Percentiles rank a stretch among this genome's conserved stretches.
Conservation (phyloP, 1,140 invertebrate genomes). For the Mamestra configurata region DNA sequence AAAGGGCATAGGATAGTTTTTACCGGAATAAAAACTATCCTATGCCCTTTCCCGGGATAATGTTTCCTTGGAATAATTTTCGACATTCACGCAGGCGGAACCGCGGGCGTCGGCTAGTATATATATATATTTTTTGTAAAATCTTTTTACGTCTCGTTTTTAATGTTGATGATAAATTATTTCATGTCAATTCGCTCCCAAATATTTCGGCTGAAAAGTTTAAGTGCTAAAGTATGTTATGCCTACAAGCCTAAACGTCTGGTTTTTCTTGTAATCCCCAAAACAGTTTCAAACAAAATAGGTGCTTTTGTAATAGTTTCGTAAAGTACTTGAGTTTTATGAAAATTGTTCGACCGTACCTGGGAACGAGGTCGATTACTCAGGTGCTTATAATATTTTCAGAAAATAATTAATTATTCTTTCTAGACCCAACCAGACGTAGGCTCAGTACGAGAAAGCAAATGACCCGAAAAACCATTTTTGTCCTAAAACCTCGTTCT, state of each 20-base stretch:
- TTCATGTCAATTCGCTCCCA: neutral
- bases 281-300: neutral
- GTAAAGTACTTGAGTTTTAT: neutral
- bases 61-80: too few species aligned
- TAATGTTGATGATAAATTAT: too few species aligned
- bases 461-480: neutral
- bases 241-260: neutral
- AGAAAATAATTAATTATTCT: neutral
- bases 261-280: neutral
- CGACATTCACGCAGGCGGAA: too few species aligned
- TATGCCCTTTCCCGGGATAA: too few species aligned
- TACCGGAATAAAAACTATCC: too few species aligned
- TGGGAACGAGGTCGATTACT: neutral
- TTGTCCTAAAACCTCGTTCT: neutral
- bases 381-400: neutral
- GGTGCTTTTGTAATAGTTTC: neutral
- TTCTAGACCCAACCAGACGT: neutral
- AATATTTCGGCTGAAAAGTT: neutral
- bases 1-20: too few species aligned
- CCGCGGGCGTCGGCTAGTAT: too few species aligned
- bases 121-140: too few species aligned
- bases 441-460: neutral
- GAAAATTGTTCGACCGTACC: neutral
- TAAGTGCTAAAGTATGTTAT: neutral
- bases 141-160: too few species aligned